Evolutionary conservation across 2,888 invertebrate species (phyloP).

Genomic region (Cryptus armator): DNA sequence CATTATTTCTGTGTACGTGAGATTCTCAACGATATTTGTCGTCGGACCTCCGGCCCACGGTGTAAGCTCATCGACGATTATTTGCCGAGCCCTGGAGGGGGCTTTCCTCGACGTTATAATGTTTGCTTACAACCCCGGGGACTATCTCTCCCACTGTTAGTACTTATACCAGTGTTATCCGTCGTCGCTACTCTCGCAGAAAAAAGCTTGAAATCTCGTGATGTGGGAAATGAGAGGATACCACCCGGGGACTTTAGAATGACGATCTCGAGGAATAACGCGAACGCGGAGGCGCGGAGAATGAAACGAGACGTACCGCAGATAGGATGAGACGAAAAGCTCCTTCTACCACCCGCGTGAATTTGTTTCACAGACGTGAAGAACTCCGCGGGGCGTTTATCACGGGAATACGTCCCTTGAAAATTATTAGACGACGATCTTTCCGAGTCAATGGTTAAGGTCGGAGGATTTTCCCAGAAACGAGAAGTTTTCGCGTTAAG

Average conservation of each 20-base stretch:
- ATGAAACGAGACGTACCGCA: neutral
- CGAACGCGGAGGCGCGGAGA: neutral
- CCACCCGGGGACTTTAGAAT: constrained; percentile 8
- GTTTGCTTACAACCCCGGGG: constrained; percentile 40
- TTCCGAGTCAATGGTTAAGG: neutral
- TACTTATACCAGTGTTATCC: constrained; percentile 6
- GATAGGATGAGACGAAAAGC: constrained; percentile 28
- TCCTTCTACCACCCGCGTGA: constrained; percentile 1
- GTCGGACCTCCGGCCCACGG: constrained; percentile 9
- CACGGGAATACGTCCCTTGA: neutral
- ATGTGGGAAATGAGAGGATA: constrained; percentile 23
- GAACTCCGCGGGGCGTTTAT: constrained; percentile 11
- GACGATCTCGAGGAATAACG: neutral
- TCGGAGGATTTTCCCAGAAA: neutral
- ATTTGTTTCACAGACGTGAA: neutral
- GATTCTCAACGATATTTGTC: constrained; percentile 45
- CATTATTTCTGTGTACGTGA: constrained; percentile 48
- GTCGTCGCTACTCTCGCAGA: constrained; percentile 1
- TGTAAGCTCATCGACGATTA: constrained; percentile 40
- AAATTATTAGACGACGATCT: constrained; percentile 11
- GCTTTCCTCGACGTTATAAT: constrained; percentile 34
- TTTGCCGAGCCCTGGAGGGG: constrained; percentile 40
- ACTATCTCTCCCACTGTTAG: neutral
- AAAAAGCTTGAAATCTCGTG: constrained; percentile 18
- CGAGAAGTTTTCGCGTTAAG: constrained; percentile 2